Evolutionary conservation across 2,797 vertebrate genomes (phyloP).

Genomic region (Mormyrus hasselquistii): DNA sequence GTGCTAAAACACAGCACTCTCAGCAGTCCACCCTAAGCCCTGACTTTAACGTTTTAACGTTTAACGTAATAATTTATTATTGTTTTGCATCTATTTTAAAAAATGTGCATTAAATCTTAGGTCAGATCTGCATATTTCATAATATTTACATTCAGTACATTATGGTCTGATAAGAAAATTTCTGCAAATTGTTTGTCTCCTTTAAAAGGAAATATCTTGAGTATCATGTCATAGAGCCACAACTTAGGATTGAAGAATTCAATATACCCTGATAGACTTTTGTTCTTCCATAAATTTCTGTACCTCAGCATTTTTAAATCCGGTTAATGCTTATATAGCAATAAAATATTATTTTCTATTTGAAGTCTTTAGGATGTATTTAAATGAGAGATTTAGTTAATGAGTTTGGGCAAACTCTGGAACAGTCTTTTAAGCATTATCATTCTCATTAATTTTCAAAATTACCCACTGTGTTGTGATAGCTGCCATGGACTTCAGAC

Average conservation of each 20-base stretch:
- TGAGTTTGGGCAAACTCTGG: constrained; percentile 99
- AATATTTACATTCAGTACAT: background rate
- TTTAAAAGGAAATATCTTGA: constrained; percentile 31
- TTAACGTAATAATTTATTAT: background rate
- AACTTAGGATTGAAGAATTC: constrained; percentile 33
- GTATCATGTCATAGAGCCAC: constrained; percentile 32
- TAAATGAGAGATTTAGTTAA: constrained; percentile 94
- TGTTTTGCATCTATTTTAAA: background rate
- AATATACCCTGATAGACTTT: constrained; percentile 42
- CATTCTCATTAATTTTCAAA: constrained; percentile 99
- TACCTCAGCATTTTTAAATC: constrained; percentile 66
- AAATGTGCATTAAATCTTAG: constrained; percentile 22
- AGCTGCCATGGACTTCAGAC: constrained; percentile 98
- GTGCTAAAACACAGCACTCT: background rate
- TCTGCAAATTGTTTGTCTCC: constrained; percentile 13
- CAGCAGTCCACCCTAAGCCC: background rate
- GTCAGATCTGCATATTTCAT: constrained; percentile 11
- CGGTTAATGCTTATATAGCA: constrained; percentile 73
- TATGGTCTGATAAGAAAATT: background rate
- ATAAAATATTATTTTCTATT: constrained; percentile 71
- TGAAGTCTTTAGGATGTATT: constrained; percentile 89
- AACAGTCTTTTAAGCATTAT: constrained; percentile 99
- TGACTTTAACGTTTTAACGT: background rate
- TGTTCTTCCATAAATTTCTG: constrained; percentile 72
- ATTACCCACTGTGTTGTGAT: constrained; percentile 94